These are phyloP conservation scores for Podilymbus podiceps DNA, from an alignment of 2,113 vertebrate species.

Conservation along the genomic window DNA sequence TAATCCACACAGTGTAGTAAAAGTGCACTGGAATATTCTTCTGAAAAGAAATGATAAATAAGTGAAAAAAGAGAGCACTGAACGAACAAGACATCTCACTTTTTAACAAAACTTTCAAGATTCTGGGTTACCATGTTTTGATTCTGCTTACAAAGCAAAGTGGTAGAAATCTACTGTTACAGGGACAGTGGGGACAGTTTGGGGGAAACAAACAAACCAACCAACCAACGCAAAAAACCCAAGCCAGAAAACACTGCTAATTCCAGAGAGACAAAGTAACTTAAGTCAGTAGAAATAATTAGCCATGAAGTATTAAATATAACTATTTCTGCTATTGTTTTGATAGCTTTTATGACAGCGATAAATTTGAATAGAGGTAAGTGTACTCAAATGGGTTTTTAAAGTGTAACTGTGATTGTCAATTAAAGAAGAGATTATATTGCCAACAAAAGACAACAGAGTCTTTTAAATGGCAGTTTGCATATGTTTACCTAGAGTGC, in stretches of 20 bases:
- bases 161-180: background rate
- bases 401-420: conserved; percentile 24
- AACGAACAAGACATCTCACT: background rate
- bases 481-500: conserved; percentile 24
- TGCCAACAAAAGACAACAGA: conserved; percentile 35
- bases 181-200: background rate
- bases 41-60: background rate
- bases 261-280: background rate
- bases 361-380: conserved; percentile 14
- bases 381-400: background rate
- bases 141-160: background rate
- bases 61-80: background rate
- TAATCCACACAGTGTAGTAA: background rate
- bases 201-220: rapidly evolving
- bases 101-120: background rate
- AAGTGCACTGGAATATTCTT: background rate
- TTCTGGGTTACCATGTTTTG: background rate
- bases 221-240: too few species aligned
- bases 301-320: background rate
- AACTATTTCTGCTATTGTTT: background rate
- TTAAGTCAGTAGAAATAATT: background rate
- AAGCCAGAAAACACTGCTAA: background rate
- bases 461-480: conserved; percentile 25
- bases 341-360: background rate
- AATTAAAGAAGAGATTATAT: conserved; percentile 36